Percentiles rank a stretch among this genome's conserved stretches.
phyloP scores from a whole-genome alignment of 2,888 invertebrate species.

The Altica lythri region DNA sequence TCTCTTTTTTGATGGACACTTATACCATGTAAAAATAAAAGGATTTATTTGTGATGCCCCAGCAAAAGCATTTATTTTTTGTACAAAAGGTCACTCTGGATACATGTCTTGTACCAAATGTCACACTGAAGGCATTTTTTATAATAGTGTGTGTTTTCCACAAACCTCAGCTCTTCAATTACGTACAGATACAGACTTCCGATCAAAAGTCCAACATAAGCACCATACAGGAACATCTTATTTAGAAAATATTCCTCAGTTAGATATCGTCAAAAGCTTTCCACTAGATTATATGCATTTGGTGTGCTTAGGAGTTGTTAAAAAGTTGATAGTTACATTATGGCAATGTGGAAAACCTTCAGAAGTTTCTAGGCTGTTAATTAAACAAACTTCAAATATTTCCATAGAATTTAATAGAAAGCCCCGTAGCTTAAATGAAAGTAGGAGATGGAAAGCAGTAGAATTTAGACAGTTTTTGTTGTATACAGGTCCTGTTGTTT shows the following conservation, averaged over 20 bases:
- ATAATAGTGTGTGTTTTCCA: slow-evolving; percentile 31
- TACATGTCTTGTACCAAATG: slow-evolving; percentile 41
- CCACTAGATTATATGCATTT: slow-evolving; percentile 38
- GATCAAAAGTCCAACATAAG: slow-evolving; percentile 23
- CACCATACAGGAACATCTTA: slow-evolving; percentile 32
- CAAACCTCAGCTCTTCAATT: slow-evolving; percentile 13
- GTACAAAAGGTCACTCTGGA: slow-evolving; percentile 34
- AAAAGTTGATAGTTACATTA: slow-evolving; percentile 24
- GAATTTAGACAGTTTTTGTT: slow-evolving; percentile 31
- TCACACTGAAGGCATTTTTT: slow-evolving; percentile 21
- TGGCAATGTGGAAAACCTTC: slow-evolving; percentile 20
- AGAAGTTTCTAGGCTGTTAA: slow-evolving; percentile 14
- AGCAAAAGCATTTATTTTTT: slow-evolving; percentile 33
- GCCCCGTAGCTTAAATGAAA: slow-evolving; percentile 23
- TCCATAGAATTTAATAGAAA: slow-evolving; percentile 22
- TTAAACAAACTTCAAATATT: not conserved
- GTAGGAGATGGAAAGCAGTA: slow-evolving; percentile 31
- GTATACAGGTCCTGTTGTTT: slow-evolving; percentile 30
- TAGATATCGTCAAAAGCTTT: slow-evolving; percentile 39
- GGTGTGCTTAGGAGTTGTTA: slow-evolving; percentile 30
- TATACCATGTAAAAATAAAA: slow-evolving; percentile 31
- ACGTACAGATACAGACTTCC: slow-evolving; percentile 28
- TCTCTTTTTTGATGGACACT: not conserved
- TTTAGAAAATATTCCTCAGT: slow-evolving; percentile 33
- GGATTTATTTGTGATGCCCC: slow-evolving; percentile 38